A percentile compares a stretch with the other conserved stretches of the same genome.
These are phyloP conservation scores for Dromiciops gliroides DNA, from an alignment of 2,113 vertebrate species.

Conservation along the genomic window DNA sequence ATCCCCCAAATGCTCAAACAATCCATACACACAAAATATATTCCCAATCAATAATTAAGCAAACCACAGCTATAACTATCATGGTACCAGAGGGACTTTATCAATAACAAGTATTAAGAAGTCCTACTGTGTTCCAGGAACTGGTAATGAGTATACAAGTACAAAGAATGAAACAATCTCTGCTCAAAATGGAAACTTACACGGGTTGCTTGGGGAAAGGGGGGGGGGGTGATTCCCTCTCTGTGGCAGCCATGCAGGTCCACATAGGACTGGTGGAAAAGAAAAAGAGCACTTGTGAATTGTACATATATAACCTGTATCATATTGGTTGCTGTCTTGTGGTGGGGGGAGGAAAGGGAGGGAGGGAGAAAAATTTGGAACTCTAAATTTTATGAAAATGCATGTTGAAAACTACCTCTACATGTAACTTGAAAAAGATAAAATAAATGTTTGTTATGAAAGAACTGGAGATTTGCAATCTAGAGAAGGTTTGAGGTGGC, in stretches of 20 bases:
- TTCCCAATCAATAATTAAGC: neutral
- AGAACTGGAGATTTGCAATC: too few species aligned
- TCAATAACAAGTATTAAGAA: neutral
- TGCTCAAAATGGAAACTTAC: neutral
- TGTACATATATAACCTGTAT: too few species aligned
- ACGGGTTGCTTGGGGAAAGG: neutral
- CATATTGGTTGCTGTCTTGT: too few species aligned
- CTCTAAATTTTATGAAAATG: too few species aligned
- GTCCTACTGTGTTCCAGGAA: neutral
- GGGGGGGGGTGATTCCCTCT: neutral
- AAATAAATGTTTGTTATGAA: too few species aligned
- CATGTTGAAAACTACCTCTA: too few species aligned
- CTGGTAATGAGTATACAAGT: neutral
- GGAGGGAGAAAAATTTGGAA: too few species aligned
- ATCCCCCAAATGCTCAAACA: neutral
- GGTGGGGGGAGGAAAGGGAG: too few species aligned
- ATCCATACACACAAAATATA: neutral
- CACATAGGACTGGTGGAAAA: neutral
- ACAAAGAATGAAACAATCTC: neutral
- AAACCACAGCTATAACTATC: neutral
- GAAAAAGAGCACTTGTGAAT: too few species aligned
- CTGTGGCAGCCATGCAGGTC: neutral
- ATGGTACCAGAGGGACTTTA: neutral
- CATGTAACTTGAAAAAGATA: too few species aligned
- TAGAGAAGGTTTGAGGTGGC: too few species aligned